Percentiles rank a stretch among this genome's conserved stretches.
phyloP scores from a whole-genome alignment of 2,888 invertebrate genomes.

The Drosophila mercatorum region DNA sequence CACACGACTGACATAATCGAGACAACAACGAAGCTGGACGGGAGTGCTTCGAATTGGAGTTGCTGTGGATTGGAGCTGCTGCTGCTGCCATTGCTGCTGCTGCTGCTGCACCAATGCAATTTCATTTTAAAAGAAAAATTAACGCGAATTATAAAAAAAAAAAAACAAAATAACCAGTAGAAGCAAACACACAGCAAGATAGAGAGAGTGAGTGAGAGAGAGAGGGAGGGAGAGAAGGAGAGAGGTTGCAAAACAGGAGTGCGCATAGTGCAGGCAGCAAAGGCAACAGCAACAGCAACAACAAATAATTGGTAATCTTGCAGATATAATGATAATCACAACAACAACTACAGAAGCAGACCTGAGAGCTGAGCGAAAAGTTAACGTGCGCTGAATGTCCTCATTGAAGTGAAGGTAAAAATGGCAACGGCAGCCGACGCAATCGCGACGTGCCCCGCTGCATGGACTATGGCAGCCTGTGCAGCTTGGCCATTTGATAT shows the following conservation, averaged over 20 bases:
- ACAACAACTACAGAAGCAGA: slow-evolving; percentile 49
- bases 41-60: slow-evolving; percentile 41
- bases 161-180: slow-evolving; percentile 48
- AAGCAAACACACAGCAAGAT: slow-evolving; percentile 8
- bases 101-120: slow-evolving; percentile 66
- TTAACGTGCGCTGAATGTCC: slow-evolving; percentile 77
- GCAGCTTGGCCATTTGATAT: slow-evolving; percentile 18
- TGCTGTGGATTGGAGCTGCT: slow-evolving; percentile 29
- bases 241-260: slow-evolving; percentile 45
- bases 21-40: slow-evolving; percentile 59
- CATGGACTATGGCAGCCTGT: slow-evolving; percentile 20
- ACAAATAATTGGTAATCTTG: slow-evolving; percentile 76
- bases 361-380: slow-evolving; percentile 37
- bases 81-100: slow-evolving; percentile 9
- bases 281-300: slow-evolving; percentile 55
- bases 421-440: slow-evolving; percentile 51
- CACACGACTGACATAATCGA: slow-evolving; percentile 76
- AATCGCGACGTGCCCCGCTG: slow-evolving; percentile 44
- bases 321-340: slow-evolving; percentile 77
- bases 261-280: slow-evolving; percentile 57
- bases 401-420: slow-evolving; percentile 75
- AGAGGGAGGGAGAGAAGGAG: slow-evolving; percentile 8
- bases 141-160: slow-evolving; percentile 74
- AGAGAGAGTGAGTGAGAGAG: slow-evolving; percentile 4
- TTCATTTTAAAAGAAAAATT: slow-evolving; percentile 77